phyloP scores from a whole-genome alignment of 2,797 vertebrate genomes.

The Pipistrellus pygmaeus region DNA sequence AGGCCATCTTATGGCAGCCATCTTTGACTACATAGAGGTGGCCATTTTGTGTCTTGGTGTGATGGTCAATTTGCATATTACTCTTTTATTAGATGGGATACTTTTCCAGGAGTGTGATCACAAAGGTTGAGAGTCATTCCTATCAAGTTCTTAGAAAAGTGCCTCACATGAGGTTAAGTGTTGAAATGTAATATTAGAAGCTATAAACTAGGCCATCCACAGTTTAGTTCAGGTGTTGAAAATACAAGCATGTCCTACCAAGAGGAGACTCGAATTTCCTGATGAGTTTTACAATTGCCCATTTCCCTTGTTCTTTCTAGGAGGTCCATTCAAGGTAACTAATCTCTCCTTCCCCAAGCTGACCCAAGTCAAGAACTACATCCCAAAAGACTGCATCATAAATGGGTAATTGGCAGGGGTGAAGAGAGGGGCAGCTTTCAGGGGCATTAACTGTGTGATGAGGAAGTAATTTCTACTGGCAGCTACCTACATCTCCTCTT shows the following conservation, averaged over 20 bases:
- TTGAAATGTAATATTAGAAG: conserved; percentile 6
- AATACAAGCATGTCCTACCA: neutral
- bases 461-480: neutral
- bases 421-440: neutral
- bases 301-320: neutral
- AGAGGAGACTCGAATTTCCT: neutral
- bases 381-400: neutral
- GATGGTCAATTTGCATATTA: too few relatives aligned
- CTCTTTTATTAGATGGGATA: neutral
- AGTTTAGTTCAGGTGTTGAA: neutral
- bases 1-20: too few relatives aligned
- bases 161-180: neutral
- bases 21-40: too few relatives aligned
- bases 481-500: neutral
- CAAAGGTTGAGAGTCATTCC: neutral
- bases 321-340: neutral
- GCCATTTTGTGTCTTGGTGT: too few relatives aligned
- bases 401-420: neutral
- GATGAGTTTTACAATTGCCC: neutral
- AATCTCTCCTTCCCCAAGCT: neutral
- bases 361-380: neutral
- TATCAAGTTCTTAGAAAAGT: neutral
- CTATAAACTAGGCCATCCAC: neutral
- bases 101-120: neutral
- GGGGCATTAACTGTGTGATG: neutral